Evolutionary conservation across 2,797 vertebrate genomes (phyloP), one percentile per base, ranked within the genome.

Genomic region (Enoplosus armatus): DNA sequence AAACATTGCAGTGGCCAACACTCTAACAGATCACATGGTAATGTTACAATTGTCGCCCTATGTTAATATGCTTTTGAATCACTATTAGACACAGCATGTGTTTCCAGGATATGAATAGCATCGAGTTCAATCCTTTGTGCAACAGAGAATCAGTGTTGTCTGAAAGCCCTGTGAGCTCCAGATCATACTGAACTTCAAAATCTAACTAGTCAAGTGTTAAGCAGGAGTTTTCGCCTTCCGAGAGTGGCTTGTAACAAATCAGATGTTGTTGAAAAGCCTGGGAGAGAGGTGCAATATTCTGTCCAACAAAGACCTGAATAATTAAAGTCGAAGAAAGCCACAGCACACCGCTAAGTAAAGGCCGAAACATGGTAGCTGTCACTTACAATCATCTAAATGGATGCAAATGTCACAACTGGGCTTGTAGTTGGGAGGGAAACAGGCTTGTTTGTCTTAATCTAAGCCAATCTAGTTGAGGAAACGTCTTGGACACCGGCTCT

Each of bases 301-400:
- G 84, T 87, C 85, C 79, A 87, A 93, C 89, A 91, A 93, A 89
- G 65, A 73, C 48, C 65, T 93, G 66, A 90, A 93, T 93, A 91
- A 92, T 91, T 92, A 72, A 92, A 84, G 70, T 37, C 43, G 76
- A 68, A 83, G 82, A 91, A 81, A 90, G 79, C 72, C 55, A 43
- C 24, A 50, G 82, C 78, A 76, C 45, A 72, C 64, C 11, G 62
- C 84, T 90, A 93, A 92, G 90, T 90, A 91, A 88, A 89, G 82
- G 76, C 80, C 29, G 16, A 76, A 90, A 93, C 92, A 92, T 64
- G 85, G 77, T 81, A 60, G 85, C 88, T 93, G 93, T 93, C 94
- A 93, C 90, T 90, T 89, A 81, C 64, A 81, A 92, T 92, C 85
- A 90, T 67, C 84, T 85, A 87, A 93, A 90, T 89, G 91, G 85